Evolutionary conservation across 2,113 vertebrate genomes (phyloP), one percentile per base, ranked within the genome.

Genomic region (Prietella phreatophila): DNA sequence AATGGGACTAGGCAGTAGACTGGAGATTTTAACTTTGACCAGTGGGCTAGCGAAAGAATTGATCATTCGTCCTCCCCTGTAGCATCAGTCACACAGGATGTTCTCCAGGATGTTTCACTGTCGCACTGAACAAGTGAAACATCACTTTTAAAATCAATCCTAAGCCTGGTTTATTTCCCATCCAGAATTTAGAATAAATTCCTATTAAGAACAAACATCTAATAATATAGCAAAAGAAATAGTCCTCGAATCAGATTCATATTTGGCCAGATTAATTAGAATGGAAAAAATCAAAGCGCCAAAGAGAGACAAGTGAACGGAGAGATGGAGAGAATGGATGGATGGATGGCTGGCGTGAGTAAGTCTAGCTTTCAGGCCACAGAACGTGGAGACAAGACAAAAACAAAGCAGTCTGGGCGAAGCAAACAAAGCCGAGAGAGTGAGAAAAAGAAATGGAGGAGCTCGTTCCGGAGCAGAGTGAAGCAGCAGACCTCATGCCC

Each of bases 401-500:
- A 83, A 83, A 89, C 42, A 82, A 80, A 78, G 53, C 58, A 84
- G 67, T 60, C n/a, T 11, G 56, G 86, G 78, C 82, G 39, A 36
- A 79, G 65, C 85, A 79, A 84, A 82, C 71, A 82, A 76, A 73
- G 73, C 67, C 55, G 65, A 42, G 56, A 60, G 58, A 83, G 61
- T 19, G 63, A 90, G 42, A 63, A 55, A 81, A 50, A 39, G 86
- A 85, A 89, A 63, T 69, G 50, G n/a, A 88, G 89, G 90, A 78
- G 84, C 71, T 85, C 55, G 55, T 82, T 69, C 65, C 20, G 5
- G 80, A 89, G 82, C 79, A 87, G 85, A 55, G 82, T 73, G 78
- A 87, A 82, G 80, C 65, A 63, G 76, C 78, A 83, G 89, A 87
- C 86, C 83, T 86, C 80, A 73, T 88, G 86, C 86, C 83, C 58